Percentiles rank a stretch among this genome's conserved stretches.
These are phyloP conservation scores for Ridgeia piscesae DNA, from an alignment of 1,140 invertebrate species.

Conservation along the genomic window DNA sequence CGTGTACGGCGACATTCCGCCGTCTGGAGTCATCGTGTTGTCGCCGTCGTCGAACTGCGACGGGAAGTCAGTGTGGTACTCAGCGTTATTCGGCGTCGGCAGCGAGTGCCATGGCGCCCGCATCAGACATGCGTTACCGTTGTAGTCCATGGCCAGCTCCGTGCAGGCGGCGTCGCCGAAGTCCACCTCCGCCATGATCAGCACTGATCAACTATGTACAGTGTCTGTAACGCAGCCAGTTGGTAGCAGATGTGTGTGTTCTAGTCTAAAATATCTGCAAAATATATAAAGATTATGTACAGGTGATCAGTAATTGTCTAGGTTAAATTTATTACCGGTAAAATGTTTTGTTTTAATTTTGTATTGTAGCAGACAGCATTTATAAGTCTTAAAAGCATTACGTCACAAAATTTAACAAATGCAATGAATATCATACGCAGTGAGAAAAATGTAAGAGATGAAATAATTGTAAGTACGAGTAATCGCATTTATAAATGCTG, in stretches of 20 bases:
- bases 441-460: no score
- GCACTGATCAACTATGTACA: neutral
- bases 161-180: neutral
- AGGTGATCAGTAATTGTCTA: neutral
- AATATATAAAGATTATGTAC: neutral
- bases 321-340: neutral
- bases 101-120: neutral
- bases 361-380: neutral
- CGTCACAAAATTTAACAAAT: neutral
- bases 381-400: neutral
- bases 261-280: neutral
- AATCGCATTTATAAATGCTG: neutral
- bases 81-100: neutral
- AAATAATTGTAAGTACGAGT: neutral
- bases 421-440: neutral
- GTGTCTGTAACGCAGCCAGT: neutral
- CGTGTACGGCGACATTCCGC: neutral
- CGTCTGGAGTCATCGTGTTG: neutral
- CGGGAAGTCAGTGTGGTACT: neutral
- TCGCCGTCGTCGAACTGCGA: neutral
- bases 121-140: neutral
- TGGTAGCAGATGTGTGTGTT: neutral
- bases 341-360: neutral
- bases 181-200: neutral
- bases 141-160: neutral